Evolutionary conservation across 2,113 vertebrate genomes (phyloP).

Genomic region (Varanus komodoensis): DNA sequence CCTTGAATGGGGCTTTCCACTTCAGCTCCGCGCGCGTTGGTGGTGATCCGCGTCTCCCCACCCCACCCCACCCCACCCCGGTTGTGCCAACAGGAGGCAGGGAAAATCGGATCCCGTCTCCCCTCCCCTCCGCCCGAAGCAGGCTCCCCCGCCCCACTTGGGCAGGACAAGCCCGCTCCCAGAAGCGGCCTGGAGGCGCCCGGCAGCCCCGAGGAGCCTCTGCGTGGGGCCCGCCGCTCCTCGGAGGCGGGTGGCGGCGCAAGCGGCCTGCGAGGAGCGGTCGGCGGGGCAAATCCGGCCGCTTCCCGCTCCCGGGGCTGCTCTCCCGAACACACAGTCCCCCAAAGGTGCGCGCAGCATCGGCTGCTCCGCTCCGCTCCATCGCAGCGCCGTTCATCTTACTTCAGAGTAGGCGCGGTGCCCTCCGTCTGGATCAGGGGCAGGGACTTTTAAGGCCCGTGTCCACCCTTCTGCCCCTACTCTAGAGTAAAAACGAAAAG

Average conservation of each 20-base stretch:
- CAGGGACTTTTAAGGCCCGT: too few species aligned
- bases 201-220: background rate
- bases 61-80: background rate
- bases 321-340: too few species aligned
- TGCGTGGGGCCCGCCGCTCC: constrained; percentile 20
- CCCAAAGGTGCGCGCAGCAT: too few species aligned
- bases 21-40: background rate
- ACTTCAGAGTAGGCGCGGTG: too few species aligned
- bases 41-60: background rate
- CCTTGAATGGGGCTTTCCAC: constrained; percentile 52
- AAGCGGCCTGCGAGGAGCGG: background rate
- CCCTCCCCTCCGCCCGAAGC: background rate
- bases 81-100: background rate
- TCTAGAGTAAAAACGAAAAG: too few species aligned
- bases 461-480: too few species aligned
- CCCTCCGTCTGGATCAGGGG: too few species aligned
- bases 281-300: too few species aligned
- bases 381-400: too few species aligned
- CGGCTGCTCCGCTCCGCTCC: too few species aligned
- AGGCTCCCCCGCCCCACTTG: background rate
- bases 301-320: too few species aligned
- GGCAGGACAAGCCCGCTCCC: background rate
- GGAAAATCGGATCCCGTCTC: background rate
- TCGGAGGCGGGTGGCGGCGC: constrained; percentile 43
- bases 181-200: background rate